These are phyloP conservation scores for Syndactyla subalaris DNA, from an alignment of 2,797 vertebrate genomes.

Conservation along the genomic window DNA sequence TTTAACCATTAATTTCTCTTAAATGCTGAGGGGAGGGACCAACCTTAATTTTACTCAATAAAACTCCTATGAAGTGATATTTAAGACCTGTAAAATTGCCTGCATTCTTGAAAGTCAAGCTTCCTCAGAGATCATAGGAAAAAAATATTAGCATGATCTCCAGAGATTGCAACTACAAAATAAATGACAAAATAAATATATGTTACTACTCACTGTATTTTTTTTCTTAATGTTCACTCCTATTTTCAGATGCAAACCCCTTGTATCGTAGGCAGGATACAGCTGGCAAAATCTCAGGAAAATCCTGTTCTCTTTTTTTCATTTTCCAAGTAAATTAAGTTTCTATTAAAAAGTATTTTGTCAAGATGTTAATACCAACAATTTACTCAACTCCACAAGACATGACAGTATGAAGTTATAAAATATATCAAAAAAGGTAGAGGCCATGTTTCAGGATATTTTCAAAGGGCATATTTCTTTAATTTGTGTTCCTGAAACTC, in stretches of 20 bases:
- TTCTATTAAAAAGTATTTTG: not conserved
- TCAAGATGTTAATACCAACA: not conserved
- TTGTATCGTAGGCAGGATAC: not conserved
- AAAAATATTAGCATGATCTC: not conserved
- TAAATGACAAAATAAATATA: not conserved
- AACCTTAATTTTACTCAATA: not conserved
- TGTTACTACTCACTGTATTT: not conserved
- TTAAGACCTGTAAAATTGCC: not conserved
- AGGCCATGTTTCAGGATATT: not conserved
- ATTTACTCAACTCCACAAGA: not conserved
- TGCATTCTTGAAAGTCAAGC: not conserved
- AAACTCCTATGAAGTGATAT: not conserved
- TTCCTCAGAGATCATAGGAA: not conserved
- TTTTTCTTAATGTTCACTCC: not conserved
- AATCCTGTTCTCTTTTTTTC: not conserved
- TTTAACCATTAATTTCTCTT: not conserved
- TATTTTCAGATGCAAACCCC: not conserved
- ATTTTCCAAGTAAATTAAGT: not conserved
- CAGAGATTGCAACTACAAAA: not conserved
- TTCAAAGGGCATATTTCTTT: not conserved
- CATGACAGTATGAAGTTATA: not conserved
- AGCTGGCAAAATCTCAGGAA: not conserved
- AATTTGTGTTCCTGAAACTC: not conserved
- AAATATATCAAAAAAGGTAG: not conserved
- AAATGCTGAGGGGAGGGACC: not conserved